Conservation (phyloP, 2,888 invertebrate genomes). For the Blera fallax region DNA sequence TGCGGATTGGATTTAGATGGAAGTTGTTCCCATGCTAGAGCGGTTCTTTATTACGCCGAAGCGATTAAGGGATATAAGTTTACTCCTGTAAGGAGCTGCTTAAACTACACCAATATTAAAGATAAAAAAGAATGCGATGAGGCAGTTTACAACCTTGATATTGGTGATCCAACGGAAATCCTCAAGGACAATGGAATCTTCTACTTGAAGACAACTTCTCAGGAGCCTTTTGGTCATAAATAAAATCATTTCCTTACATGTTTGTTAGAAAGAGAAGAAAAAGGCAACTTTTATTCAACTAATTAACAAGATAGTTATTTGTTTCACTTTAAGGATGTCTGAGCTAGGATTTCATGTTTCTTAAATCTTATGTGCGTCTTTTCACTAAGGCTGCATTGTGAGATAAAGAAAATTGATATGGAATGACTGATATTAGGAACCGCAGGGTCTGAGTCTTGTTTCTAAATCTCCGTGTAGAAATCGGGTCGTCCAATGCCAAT, state of each 20-base stretch:
- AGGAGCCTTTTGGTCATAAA: neutral
- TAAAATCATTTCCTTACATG: neutral
- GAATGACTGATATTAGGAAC: slow-evolving; percentile 45
- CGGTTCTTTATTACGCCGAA: slow-evolving; percentile 80
- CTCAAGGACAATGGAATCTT: slow-evolving; percentile 58
- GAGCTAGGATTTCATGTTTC: neutral
- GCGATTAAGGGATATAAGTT: slow-evolving; percentile 75
- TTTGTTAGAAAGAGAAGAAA: neutral
- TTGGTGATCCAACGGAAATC: slow-evolving; percentile 73
- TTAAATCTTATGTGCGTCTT: slow-evolving; percentile 2
- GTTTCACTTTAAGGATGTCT: neutral
- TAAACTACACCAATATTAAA: slow-evolving; percentile 44
- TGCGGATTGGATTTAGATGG: slow-evolving; percentile 80
- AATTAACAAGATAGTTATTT: neutral
- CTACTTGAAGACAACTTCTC: slow-evolving; percentile 65
- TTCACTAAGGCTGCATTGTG: neutral
- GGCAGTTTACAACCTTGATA: neutral
- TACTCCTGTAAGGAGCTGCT: slow-evolving; percentile 67
- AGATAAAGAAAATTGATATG: slow-evolving; percentile 32
- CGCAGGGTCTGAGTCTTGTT: neutral
- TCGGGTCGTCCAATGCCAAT: slow-evolving; percentile 90
- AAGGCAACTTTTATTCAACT: slow-evolving; percentile 16
- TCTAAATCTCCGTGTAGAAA: slow-evolving; percentile 92
- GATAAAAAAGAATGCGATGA: slow-evolving; percentile 42
- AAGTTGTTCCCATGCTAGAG: slow-evolving; percentile 80